Conservation (phyloP, 2,888 invertebrate genomes). For the Belgica antarctica region DNA sequence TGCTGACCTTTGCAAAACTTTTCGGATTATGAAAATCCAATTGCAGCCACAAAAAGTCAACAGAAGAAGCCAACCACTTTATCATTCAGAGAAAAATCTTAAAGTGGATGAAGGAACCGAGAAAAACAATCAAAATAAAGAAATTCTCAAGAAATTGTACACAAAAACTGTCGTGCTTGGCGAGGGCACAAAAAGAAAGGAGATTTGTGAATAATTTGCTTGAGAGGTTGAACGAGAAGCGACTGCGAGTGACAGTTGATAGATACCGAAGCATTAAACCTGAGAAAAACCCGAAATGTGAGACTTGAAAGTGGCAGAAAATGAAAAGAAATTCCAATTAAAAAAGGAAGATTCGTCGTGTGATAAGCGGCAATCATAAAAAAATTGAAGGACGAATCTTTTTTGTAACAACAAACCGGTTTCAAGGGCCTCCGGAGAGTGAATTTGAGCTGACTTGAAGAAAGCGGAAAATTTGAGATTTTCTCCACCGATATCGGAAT, state of each 20-base stretch:
- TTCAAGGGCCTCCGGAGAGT: not conserved
- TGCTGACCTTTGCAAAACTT: too few relatives aligned
- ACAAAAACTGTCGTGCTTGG: not conserved
- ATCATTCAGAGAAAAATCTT: not conserved
- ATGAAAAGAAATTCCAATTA: conserved; percentile 25
- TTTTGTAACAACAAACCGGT: not conserved
- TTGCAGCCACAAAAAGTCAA: not conserved
- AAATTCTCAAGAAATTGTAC: not conserved
- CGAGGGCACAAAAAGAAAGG: not conserved
- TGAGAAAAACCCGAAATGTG: conserved; percentile 3
- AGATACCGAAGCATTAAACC: conserved; percentile 23
- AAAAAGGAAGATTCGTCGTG: conserved; percentile 19
- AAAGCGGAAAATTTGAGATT: conserved; percentile 18
- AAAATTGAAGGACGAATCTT: not conserved
- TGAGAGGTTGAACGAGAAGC: not conserved
- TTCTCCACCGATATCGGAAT: not conserved
- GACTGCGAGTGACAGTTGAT: conserved; percentile 33
- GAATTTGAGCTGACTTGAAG: too few relatives aligned
- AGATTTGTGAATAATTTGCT: conserved; percentile 8
- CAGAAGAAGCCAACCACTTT: not conserved
- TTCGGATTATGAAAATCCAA: not conserved
- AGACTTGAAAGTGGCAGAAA: not conserved
- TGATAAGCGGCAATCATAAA: not conserved
- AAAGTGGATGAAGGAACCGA: not conserved
- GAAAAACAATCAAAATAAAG: not conserved